These are phyloP conservation scores for Micrasema longulum DNA, from an alignment of 1,140 invertebrate genomes.

Conservation along the genomic window DNA sequence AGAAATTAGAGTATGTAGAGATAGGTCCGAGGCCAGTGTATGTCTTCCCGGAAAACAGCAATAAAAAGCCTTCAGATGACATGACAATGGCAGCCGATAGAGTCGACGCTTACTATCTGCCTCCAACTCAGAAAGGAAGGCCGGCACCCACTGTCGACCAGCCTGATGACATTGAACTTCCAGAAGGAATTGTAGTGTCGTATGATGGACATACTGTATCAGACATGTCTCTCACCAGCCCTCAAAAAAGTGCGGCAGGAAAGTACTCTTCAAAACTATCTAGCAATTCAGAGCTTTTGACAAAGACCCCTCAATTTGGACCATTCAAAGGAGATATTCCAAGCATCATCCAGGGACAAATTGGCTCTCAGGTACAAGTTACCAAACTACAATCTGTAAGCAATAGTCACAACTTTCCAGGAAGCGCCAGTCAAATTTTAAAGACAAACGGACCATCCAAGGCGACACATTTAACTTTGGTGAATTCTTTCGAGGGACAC, in stretches of 20 bases:
- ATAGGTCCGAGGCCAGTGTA: slow-evolving; percentile 65
- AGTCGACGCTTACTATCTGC: slow-evolving; percentile 76
- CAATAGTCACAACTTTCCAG: slow-evolving; percentile 50
- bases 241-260: slow-evolving; percentile 63
- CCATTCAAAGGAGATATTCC: slow-evolving; percentile 80
- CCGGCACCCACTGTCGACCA: slow-evolving; percentile 57
- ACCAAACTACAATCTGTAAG: slow-evolving; percentile 48
- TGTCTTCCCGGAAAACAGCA: slow-evolving; percentile 62
- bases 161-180: slow-evolving; percentile 62
- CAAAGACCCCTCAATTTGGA: slow-evolving; percentile 76
- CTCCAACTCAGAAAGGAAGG: slow-evolving; percentile 67
- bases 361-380: slow-evolving; percentile 30
- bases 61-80: slow-evolving; percentile 63
- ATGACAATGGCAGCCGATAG: slow-evolving; percentile 78
- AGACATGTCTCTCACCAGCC: slow-evolving; percentile 71
- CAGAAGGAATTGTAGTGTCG: slow-evolving; percentile 71
- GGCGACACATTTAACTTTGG: slow-evolving; percentile 38
- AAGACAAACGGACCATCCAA: slow-evolving; percentile 28
- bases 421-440: slow-evolving; percentile 25
- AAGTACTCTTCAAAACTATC: slow-evolving; percentile 69
- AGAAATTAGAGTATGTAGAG: slow-evolving; percentile 59
- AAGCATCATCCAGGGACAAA: slow-evolving; percentile 56
- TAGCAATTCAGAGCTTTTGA: slow-evolving; percentile 70
- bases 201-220: slow-evolving; percentile 80
- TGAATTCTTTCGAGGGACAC: slow-evolving; percentile 38